Conservation (phyloP, 2,797 vertebrate genomes). For the Leptodactylus fallax region DNA sequence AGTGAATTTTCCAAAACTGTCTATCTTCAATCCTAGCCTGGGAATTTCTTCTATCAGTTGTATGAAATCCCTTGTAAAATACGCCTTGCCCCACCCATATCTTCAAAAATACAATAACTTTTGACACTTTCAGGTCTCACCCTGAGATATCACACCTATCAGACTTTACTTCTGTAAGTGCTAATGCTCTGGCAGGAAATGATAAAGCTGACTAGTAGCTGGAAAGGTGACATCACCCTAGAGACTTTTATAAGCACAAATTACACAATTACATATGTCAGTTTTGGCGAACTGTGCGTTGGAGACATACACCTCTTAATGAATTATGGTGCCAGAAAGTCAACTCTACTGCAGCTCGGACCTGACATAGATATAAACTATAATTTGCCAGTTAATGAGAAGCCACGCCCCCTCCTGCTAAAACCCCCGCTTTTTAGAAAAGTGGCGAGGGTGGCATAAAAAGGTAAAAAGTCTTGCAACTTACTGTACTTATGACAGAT, state of each 20-base stretch:
- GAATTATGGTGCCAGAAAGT: too few relatives aligned
- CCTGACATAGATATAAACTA: too few relatives aligned
- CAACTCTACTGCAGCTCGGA: too few relatives aligned
- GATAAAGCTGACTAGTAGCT: conserved; percentile 43
- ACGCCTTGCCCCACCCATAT: conserved; percentile 30
- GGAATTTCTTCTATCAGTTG: conserved; percentile 35
- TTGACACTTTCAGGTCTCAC: conserved; percentile 48
- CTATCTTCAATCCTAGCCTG: conserved; percentile 6
- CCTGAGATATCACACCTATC: conserved; percentile 56
- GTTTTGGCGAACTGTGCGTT: too few relatives aligned
- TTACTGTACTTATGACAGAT: too few relatives aligned
- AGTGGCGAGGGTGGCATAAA: too few relatives aligned
- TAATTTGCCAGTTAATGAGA: too few relatives aligned
- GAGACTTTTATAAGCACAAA: conserved; percentile 26
- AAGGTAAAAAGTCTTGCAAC: too few relatives aligned
- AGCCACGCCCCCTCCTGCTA: too few relatives aligned
- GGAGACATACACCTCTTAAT: too few relatives aligned
- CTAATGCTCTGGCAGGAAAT: conserved; percentile 60
- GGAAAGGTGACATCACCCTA: conserved; percentile 48
- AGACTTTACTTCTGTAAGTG: conserved; percentile 13
- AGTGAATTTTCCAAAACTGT: neutral
- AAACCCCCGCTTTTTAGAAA: too few relatives aligned
- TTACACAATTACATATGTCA: too few relatives aligned
- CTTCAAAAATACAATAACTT: conserved; percentile 40
- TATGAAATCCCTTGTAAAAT: conserved; percentile 12